Percentiles rank a stretch among this genome's conserved stretches.
phyloP scores from a whole-genome alignment of 2,113 vertebrate genomes.

The Fregetta grallaria region DNA sequence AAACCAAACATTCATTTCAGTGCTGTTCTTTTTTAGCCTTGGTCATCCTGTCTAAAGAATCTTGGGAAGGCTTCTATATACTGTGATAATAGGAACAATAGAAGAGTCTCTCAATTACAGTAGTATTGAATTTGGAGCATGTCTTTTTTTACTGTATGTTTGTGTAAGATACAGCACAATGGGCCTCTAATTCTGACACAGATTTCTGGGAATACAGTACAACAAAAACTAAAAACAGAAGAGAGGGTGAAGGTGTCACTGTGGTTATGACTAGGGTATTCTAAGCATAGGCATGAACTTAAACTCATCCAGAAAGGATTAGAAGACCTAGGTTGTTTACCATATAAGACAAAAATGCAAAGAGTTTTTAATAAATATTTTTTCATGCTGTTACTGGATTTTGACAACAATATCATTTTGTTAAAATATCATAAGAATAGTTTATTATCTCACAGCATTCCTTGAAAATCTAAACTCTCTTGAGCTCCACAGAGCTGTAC shows the following conservation, averaged over 20 bases:
- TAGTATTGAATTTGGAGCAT: not conserved
- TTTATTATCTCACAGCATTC: not conserved
- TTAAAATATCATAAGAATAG: slow-evolving; percentile 4
- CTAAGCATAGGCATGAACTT: not conserved
- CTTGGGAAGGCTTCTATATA: not conserved
- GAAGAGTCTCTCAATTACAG: not conserved
- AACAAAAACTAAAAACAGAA: not conserved
- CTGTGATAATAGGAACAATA: not conserved
- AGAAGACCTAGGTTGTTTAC: slow-evolving; percentile 39
- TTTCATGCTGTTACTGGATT: slow-evolving; percentile 53
- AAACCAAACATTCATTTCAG: not conserved
- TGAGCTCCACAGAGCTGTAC: not conserved
- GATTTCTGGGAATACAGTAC: not conserved
- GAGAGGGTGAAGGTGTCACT: not conserved
- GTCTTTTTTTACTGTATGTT: not conserved
- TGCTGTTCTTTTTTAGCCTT: not conserved
- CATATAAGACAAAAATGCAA: slow-evolving; percentile 54
- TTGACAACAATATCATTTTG: not conserved
- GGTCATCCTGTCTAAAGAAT: not conserved
- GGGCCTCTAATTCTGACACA: not conserved
- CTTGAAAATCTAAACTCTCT: slow-evolving; percentile 7
- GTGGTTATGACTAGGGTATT: not conserved
- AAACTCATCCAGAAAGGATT: not conserved
- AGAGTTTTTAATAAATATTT: slow-evolving; percentile 64
- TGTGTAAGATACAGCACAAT: not conserved